These are phyloP conservation scores for Halocynthia aurantium DNA, from an alignment of 23 tunicate genomes.

Conservation along the genomic window DNA sequence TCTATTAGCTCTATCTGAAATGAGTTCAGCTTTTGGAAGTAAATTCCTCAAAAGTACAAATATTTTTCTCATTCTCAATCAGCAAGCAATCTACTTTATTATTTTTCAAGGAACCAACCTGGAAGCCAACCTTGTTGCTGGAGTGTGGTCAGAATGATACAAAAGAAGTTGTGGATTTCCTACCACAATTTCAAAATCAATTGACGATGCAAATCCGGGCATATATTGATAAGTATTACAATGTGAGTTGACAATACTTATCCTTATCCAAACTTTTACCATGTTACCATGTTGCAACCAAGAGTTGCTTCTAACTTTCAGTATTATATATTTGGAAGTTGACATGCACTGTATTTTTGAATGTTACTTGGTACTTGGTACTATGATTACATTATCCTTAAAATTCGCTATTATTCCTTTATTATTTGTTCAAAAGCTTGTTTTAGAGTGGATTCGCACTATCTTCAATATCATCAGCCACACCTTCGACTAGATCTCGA, in stretches of 20 bases:
- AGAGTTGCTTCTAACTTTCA: too few relatives aligned
- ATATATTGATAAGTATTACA: constrained; percentile 56
- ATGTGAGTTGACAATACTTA: constrained; percentile 18
- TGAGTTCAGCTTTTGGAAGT: background rate
- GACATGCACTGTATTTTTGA: too few relatives aligned
- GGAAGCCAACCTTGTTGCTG: constrained; percentile 66
- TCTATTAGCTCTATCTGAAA: constrained; percentile 14
- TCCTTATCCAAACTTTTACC: background rate
- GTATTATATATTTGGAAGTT: too few relatives aligned
- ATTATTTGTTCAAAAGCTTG: too few relatives aligned
- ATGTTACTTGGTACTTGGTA: too few relatives aligned
- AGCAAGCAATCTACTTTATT: background rate
- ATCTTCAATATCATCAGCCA: too few relatives aligned
- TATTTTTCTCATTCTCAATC: background rate
- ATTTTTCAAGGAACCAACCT: constrained; percentile 49
- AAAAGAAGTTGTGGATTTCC: constrained; percentile 15
- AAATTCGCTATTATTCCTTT: too few relatives aligned
- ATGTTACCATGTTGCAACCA: too few relatives aligned
- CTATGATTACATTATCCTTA: too few relatives aligned
- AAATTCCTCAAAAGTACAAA: background rate
- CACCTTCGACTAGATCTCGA: too few relatives aligned
- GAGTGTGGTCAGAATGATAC: constrained; percentile 57
- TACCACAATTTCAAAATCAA: constrained; percentile 52
- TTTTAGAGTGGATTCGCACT: too few relatives aligned
- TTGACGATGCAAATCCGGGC: constrained; percentile 43